Base-by-base conservation (phyloP, 2,113 vertebrate species). In the Syrmaticus mikado region DNA sequence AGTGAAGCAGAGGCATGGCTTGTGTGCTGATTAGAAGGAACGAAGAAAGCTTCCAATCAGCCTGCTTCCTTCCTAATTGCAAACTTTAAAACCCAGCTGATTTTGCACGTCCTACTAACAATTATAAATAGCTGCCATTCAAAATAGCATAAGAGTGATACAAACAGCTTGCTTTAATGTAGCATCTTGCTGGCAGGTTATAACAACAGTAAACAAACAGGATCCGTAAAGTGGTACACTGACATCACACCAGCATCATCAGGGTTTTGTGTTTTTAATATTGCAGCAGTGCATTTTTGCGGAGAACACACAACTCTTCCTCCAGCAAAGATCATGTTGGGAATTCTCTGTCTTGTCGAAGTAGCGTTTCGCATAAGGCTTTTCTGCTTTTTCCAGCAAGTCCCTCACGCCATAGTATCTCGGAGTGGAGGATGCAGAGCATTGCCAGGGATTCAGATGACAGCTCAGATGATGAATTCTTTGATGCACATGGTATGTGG, bases 361-460 rank as follows among this genome's bases (percentile, higher is more conserved):
- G 71, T 57, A 8, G 81, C 73, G 10, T 82, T 48, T 89, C 28
- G 57, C 82, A 74, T 74, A 50, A 82, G 79, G 87, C 86, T 79
- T 82, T 93, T 87, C 48, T 97, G 93, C 95, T 89, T 94, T 80
- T 96, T 97, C 79, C 97, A 99, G 99, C 97, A 55, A 99, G 99
- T 61, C 99, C 99, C 19, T 99, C 99, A 8, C 98, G 98, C 87
- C 99, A 99, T 97, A 99, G 98, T 97, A 97, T 99, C 95, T 99
- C 98, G 0, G 99, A 99, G 96, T 99, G 99, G 99, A 98, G 99
- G 95, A 99, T 99, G 99, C 98, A 99, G 98, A 99, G 99, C 92
- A 99, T 99, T 25, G 99, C 99, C 48, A 97, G 99, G 70, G 99
- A 99, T 97, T 99, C 99, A 0, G 99, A 99, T 3, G 99, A 99